Evolutionary conservation across 2,797 vertebrate species (phyloP).

Genomic region (Notolabrus celidotus): DNA sequence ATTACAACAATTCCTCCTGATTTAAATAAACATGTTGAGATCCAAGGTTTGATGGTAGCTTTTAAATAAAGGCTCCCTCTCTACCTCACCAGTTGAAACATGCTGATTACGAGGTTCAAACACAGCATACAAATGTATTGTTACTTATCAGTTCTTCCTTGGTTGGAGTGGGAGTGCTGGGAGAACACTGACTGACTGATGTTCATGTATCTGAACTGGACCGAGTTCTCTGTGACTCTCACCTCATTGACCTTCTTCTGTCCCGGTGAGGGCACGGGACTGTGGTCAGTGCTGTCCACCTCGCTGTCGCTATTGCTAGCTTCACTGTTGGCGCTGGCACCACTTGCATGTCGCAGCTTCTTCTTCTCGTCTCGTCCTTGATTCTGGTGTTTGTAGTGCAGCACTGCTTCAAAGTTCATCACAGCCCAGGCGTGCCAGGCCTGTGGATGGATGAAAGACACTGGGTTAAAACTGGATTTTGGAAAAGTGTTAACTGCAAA

Average conservation of each 20-base stretch:
- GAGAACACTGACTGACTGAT: not conserved
- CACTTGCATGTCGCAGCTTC: constrained; percentile 92
- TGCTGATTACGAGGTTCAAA: not conserved
- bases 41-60: not conserved
- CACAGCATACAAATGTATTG: not conserved
- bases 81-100: not conserved
- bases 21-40: not conserved
- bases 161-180: not conserved
- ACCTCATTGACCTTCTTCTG: constrained; percentile 97
- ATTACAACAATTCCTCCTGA: not conserved
- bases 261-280: constrained; percentile 92
- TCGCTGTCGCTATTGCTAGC: constrained; percentile 98
- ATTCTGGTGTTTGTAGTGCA: constrained; percentile 98
- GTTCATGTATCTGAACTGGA: not conserved
- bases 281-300: constrained; percentile 92
- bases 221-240: constrained; percentile 15
- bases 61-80: not conserved
- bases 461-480: constrained; percentile 15
- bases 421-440: constrained; percentile 99
- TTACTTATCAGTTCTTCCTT: not conserved
- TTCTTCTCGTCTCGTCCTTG: constrained; percentile 95
- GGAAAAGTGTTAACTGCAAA: constrained; percentile 30
- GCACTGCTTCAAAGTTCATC: constrained; percentile 99
- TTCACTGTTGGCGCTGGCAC: constrained; percentile 91
- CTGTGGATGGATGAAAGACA: constrained; percentile 75